Base-by-base conservation (phyloP, 2,797 vertebrate species). In the Epinephelus coioides region DNA sequence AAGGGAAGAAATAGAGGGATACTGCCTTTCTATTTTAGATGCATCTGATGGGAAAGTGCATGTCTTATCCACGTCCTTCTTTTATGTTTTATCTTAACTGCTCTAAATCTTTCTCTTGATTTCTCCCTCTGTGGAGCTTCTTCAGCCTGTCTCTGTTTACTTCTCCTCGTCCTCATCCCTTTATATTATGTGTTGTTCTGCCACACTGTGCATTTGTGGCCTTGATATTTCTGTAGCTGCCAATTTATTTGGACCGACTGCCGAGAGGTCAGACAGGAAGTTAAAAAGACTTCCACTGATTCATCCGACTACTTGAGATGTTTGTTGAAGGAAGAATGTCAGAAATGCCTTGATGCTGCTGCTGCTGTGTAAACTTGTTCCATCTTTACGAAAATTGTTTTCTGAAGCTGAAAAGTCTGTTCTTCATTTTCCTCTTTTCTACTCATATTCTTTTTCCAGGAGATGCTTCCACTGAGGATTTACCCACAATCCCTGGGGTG, bases 401-500 rank as follows among this genome's bases (percentile, higher is more conserved):
- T 70, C 40, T 64, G 46, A 74, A 44, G 44, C 49, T 55, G 0
- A 76, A 71, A 76, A 43, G 13, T 49, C 66, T 81, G 51, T 59
- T 82, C 17, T 46, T 73, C 38, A 72, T 76, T 76, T 65, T 38
- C 38, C 12, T 55, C 17, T 34, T 27, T 72, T 62, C 43, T 68
- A 25, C 17, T 70, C 40, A 13, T 57, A 17, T 74, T 77, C 21
- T 57, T 51, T 38, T 8, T 92, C 63, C 78, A 69, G 86, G 91
- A 84, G 47, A 57, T 89, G 43, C 72, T 46, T 0, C 62, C 81
- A 43, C 80, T 66, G 60, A 1, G 50, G 89, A 84, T 57, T 82
- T 88, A 63, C 78, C 88, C 17, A 1, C 47, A 82, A 90, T 78
- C 70, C 65, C 78, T 21, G 80, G 76, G 71, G 79, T 74, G 77